Conservation (phyloP, 2,888 invertebrate genomes). For the Macaria liturata region DNA sequence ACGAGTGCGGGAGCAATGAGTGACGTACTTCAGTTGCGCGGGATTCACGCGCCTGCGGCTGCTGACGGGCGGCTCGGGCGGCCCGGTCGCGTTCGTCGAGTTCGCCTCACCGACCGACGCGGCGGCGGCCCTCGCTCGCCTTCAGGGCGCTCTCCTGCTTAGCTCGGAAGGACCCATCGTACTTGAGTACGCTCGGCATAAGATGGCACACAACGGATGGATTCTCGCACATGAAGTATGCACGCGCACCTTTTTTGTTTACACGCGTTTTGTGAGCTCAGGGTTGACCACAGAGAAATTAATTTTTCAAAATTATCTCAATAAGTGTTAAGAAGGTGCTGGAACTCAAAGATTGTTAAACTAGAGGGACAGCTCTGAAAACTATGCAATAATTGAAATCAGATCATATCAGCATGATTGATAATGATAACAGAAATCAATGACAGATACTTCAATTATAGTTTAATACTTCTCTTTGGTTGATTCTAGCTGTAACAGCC, state of each 20-base stretch:
- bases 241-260: constrained; percentile 60
- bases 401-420: no score
- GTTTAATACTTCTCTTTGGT: neutral
- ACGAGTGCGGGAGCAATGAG: constrained; percentile 68
- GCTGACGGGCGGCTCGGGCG: constrained; percentile 89
- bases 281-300: neutral
- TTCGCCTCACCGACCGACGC: constrained; percentile 97
- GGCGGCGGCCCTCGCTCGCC: constrained; percentile 94
- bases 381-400: no score
- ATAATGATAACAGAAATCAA: no score
- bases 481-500: constrained; percentile 2
- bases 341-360: no score
- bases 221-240: constrained; percentile 83
- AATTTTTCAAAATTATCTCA: no score
- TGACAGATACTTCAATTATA: neutral
- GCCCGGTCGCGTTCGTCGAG: constrained; percentile 98
- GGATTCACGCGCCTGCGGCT: constrained; percentile 99
- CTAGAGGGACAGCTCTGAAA: no score
- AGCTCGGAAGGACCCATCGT: constrained; percentile 98
- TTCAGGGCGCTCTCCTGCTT: constrained; percentile 97
- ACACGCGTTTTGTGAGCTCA: constrained; percentile 10
- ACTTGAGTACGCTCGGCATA: constrained; percentile 99
- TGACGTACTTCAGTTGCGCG: constrained; percentile 93
- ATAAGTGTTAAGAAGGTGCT: no score
- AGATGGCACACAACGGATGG: constrained; percentile 92